Percentiles rank a stretch among this genome's conserved stretches.
phyloP scores from a whole-genome alignment of 2,888 invertebrate species.

The Coecobrya sp. region DNA sequence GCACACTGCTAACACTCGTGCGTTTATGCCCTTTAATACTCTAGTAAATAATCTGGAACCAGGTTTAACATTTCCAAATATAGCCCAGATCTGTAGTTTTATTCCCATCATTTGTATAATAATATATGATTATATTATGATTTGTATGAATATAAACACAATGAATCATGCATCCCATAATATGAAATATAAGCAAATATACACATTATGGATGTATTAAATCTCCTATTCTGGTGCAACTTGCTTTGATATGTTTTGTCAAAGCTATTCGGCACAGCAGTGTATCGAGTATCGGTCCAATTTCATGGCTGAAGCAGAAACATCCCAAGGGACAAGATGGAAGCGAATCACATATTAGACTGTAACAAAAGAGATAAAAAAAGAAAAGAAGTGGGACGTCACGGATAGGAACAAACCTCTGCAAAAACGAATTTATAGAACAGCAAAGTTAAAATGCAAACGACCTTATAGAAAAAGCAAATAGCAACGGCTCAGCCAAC shows the following conservation, averaged over 20 bases:
- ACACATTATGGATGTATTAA: no score
- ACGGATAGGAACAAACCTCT: not conserved
- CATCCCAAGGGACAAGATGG: slow-evolving; percentile 20
- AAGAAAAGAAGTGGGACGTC: slow-evolving; percentile 12
- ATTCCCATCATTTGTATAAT: not conserved
- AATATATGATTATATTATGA: no score
- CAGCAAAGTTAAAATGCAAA: not conserved
- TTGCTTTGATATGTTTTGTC: no score
- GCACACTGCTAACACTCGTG: slow-evolving; percentile 25
- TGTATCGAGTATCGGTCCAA: not conserved
- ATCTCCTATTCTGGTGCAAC: no score
- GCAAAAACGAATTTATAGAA: slow-evolving; percentile 1
- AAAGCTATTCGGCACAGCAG: no score
- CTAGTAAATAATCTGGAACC: slow-evolving; percentile 50
- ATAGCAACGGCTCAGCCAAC: not conserved
- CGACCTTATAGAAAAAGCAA: not conserved
- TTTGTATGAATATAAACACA: no score
- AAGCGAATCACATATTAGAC: not conserved
- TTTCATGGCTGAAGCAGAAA: slow-evolving; percentile 6
- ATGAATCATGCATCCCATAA: no score
- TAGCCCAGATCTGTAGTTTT: not conserved
- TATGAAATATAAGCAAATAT: no score
- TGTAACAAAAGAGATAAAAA: not conserved
- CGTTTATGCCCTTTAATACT: not conserved
- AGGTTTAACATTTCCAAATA: slow-evolving; percentile 19